Base-by-base conservation (phyloP, 2,888 invertebrate genomes). In the Tenthredo amoena region DNA sequence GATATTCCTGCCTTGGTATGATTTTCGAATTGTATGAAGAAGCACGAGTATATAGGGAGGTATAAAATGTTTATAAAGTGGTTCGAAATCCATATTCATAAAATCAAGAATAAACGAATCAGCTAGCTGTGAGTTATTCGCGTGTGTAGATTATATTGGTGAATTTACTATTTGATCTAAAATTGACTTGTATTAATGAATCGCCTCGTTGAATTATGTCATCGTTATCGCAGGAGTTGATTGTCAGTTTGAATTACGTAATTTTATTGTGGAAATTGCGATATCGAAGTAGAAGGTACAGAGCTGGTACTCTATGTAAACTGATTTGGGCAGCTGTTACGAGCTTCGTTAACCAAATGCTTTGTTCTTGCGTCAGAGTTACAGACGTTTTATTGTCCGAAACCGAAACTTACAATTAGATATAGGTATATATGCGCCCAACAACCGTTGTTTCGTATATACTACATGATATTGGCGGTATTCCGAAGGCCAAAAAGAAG, bases 271-370 rank as follows among this genome's bases (percentile, higher is more conserved):
- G 71, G 26, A 40, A 74, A 74, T 43, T 43, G n/a, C 72, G 43
- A 43, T 43, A 37, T 74, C n/a, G 68, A 26, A 68, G 34, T 34
- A 34, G 65, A 12, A 26, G 26, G 1, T 26, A 34, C 34, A 18
- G 68, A 15, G 12, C 26, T 34, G 34, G 7, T 34, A 68, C 34
- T 68, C 9, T 43, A n/a, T 43, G 40, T 43, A n/a, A 74, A 74
- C 72, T 74, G 72, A 74, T 74, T 74, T 43, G 72, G 72, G 72
- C 40, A 40, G 21, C 43, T 74, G 72, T 74, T 74, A 74, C 72
- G 72, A 74, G 43, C 43, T 43, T 43, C 40, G 72, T 74, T 74
- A 74, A n/a, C 43, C 43, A 74, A 74, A 74, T 74, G 72, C 43
- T 43, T 74, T 74, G 72, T 74, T 74, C 18, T 43, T 21, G 2